A percentile compares a stretch with the other conserved stretches of the same genome.
phyloP scores from a whole-genome alignment of 2,888 invertebrate species.

The Mylabris sibirica region DNA sequence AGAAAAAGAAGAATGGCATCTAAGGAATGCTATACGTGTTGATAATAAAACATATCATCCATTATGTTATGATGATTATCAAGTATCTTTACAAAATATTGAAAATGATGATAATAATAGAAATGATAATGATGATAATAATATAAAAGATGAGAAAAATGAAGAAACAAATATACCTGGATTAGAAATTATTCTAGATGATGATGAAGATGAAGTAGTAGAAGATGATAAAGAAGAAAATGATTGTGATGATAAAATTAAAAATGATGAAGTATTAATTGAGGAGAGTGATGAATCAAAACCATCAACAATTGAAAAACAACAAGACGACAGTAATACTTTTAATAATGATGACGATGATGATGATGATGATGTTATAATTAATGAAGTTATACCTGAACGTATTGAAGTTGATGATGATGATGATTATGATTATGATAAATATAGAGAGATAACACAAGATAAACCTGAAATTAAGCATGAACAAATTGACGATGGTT shows the following conservation, averaged over 20 bases:
- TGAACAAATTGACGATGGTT: slow-evolving; percentile 70
- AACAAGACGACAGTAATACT: slow-evolving; percentile 22
- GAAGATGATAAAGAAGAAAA: slow-evolving; percentile 52
- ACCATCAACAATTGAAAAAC: slow-evolving; percentile 26
- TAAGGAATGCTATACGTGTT: slow-evolving; percentile 81
- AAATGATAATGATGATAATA: slow-evolving; percentile 40
- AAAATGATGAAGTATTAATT: slow-evolving; percentile 48
- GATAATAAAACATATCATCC: slow-evolving; percentile 87
- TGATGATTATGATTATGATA: slow-evolving; percentile 65
- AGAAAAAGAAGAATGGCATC: slow-evolving; percentile 97
- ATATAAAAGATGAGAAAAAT: slow-evolving; percentile 46
- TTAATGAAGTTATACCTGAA: slow-evolving; percentile 72
- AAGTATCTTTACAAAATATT: slow-evolving; percentile 64
- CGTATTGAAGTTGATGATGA: slow-evolving; percentile 72
- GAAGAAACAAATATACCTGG: slow-evolving; percentile 63
- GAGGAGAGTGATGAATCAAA: slow-evolving; percentile 49
- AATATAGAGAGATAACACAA: slow-evolving; percentile 46
- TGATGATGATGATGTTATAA: slow-evolving; percentile 72
- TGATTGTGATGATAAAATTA: slow-evolving; percentile 56
- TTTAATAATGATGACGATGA: slow-evolving; percentile 43
- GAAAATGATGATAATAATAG: slow-evolving; percentile 49
- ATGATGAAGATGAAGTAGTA: slow-evolving; percentile 54
- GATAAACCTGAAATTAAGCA: slow-evolving; percentile 54
- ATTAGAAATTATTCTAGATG: slow-evolving; percentile 58
- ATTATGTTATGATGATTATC: slow-evolving; percentile 86